Evolutionary conservation across 2,797 vertebrate genomes (phyloP).

Genomic region (Buphagus erythrorhynchus): DNA sequence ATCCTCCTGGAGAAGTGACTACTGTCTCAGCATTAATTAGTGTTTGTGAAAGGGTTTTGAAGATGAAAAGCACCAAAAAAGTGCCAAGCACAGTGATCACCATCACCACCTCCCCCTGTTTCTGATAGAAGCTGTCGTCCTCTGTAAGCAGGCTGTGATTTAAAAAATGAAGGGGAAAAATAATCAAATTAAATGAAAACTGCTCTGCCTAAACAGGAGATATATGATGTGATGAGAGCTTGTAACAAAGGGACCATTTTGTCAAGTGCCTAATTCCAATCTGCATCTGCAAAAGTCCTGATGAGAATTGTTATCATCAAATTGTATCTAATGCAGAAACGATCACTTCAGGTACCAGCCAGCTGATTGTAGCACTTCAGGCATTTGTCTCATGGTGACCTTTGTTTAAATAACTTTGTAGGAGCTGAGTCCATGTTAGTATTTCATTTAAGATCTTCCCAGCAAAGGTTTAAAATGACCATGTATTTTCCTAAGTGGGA

Average conservation of each 20-base stretch:
- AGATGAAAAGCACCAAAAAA: slow-evolving; percentile 44
- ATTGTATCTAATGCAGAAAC: neutral
- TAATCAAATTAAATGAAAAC: slow-evolving; percentile 53
- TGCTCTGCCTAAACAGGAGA: neutral
- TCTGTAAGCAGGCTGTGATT: slow-evolving; percentile 34
- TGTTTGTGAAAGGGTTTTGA: slow-evolving; percentile 49
- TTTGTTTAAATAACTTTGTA: slow-evolving; percentile 38
- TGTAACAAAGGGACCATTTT: slow-evolving; percentile 42
- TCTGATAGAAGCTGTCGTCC: slow-evolving; percentile 15
- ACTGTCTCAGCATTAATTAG: slow-evolving; percentile 65
- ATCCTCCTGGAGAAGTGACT: slow-evolving; percentile 27
- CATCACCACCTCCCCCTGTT: neutral
- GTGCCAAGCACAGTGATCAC: slow-evolving; percentile 32
- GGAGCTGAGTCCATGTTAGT: neutral
- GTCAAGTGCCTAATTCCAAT: slow-evolving; percentile 56
- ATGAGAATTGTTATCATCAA: slow-evolving; percentile 34
- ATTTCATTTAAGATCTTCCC: neutral
- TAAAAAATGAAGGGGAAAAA: slow-evolving; percentile 40
- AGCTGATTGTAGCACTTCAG: slow-evolving; percentile 46
- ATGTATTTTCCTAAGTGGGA: neutral
- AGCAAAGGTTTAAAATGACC: neutral
- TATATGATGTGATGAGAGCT: neutral
- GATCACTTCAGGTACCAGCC: slow-evolving; percentile 2
- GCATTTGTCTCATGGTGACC: neutral
- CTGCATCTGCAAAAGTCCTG: slow-evolving; percentile 32